A percentile compares a stretch with the other conserved stretches of the same genome.
Conservation (phyloP, 2,797 vertebrate genomes). For the Loriculus beryllinus region DNA sequence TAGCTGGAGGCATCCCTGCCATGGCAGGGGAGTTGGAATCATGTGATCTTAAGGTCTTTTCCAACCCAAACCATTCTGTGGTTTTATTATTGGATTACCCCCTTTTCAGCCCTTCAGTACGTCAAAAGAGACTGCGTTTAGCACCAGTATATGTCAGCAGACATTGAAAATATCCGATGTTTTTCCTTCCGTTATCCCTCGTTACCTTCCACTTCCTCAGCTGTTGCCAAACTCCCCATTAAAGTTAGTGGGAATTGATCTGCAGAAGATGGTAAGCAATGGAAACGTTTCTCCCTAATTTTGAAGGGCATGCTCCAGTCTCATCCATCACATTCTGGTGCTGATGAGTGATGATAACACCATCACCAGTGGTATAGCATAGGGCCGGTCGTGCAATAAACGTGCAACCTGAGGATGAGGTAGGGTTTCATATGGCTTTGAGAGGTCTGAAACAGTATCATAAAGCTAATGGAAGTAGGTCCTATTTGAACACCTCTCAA, state of each 20-base stretch:
- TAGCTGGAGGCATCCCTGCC: background rate
- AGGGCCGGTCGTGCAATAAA: background rate
- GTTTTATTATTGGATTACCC: background rate
- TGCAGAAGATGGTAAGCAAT: background rate
- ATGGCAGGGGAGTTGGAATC: background rate
- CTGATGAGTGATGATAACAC: background rate
- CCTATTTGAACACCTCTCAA: background rate
- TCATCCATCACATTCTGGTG: no score
- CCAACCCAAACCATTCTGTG: background rate
- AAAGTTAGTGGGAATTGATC: background rate
- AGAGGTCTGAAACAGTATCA: background rate
- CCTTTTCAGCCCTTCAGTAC: background rate
- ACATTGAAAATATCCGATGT: background rate
- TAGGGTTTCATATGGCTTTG: background rate
- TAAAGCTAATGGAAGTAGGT: background rate
- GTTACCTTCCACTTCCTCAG: background rate
- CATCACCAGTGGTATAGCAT: background rate
- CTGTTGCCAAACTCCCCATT: background rate
- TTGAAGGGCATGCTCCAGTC: rapidly evolving
- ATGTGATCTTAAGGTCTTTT: background rate
- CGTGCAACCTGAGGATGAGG: background rate
- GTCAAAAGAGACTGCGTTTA: background rate
- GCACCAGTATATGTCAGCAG: background rate
- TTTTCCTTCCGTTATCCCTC: background rate
- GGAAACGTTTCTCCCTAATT: background rate